Conservation (phyloP, 2,113 vertebrate genomes). For the Drymodes brunneopygia region DNA sequence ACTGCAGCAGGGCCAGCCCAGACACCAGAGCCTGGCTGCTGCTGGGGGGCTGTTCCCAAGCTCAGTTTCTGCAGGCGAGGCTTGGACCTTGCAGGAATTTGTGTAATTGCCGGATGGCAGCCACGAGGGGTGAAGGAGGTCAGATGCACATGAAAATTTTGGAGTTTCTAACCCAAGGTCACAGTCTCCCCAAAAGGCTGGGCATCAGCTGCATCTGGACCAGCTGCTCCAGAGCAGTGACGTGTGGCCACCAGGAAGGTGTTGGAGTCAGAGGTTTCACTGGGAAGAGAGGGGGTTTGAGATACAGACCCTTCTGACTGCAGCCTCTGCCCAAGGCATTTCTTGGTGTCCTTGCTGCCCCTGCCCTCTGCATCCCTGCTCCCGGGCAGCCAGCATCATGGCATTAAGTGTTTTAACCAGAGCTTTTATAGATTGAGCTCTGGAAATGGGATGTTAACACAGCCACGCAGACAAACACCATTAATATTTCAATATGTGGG, state of each 20-base stretch:
- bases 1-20: accelerated
- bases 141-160: not conserved
- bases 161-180: not conserved
- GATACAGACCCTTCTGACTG: too few species aligned
- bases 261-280: not conserved
- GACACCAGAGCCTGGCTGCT: accelerated
- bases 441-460: not conserved
- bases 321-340: not conserved
- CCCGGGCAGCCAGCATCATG: accelerated
- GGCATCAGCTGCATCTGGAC: accelerated
- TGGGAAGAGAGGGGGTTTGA: not conserved
- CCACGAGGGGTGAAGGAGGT: not conserved
- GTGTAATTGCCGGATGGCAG: accelerated
- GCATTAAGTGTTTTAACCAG: not conserved
- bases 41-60: not conserved
- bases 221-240: accelerated
- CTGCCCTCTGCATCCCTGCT: not conserved
- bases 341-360: not conserved
- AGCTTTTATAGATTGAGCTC: not conserved
- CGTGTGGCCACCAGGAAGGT: not conserved
- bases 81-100: not conserved
- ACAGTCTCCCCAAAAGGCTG: accelerated
- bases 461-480: not conserved
- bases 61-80: accelerated
- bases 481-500: conserved; percentile 44